Conservation (phyloP, 2,888 invertebrate genomes). For the Boloria euphrosyne region DNA sequence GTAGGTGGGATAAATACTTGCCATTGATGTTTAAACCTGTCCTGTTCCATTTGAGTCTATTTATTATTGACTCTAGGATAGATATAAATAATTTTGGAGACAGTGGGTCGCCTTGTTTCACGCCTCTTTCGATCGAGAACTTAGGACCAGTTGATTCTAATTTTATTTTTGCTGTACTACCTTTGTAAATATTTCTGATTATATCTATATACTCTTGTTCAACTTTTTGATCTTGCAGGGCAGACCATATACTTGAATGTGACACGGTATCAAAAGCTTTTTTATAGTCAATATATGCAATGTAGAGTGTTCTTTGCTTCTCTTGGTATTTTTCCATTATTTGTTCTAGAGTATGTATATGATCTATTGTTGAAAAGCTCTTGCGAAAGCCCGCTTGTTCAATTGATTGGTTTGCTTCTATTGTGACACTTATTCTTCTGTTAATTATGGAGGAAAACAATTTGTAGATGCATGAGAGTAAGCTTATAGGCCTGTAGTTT, state of each 20-base stretch:
- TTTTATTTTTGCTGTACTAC: conserved; percentile 26
- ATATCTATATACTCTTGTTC: conserved; percentile 26
- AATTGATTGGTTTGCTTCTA: conserved; percentile 14
- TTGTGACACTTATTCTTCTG: conserved; percentile 29
- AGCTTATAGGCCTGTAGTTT: conserved; percentile 32
- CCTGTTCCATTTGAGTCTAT: conserved; percentile 29
- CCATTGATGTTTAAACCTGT: conserved; percentile 27
- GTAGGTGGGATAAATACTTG: conserved; percentile 23
- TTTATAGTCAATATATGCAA: conserved; percentile 27
- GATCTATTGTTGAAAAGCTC: conserved; percentile 22
- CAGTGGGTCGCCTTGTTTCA: conserved; percentile 34
- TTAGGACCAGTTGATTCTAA: conserved; percentile 28
- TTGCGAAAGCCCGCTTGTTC: conserved; percentile 30
- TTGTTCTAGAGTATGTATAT: conserved; percentile 6
- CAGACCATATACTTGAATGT: neutral
- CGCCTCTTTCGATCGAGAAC: conserved; percentile 33
- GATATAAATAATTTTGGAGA: conserved; percentile 37
- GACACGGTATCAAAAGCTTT: conserved; percentile 17
- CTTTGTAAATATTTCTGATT: neutral
- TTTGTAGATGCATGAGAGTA: conserved; percentile 36
- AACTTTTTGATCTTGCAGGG: conserved; percentile 10
- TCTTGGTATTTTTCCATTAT: neutral
- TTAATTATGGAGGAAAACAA: conserved; percentile 34
- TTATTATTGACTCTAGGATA: conserved; percentile 33
- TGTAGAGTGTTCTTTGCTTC: conserved; percentile 21